Evolutionary conservation across 2,797 vertebrate genomes (phyloP).

Genomic region (Acanthopagrus latus): DNA sequence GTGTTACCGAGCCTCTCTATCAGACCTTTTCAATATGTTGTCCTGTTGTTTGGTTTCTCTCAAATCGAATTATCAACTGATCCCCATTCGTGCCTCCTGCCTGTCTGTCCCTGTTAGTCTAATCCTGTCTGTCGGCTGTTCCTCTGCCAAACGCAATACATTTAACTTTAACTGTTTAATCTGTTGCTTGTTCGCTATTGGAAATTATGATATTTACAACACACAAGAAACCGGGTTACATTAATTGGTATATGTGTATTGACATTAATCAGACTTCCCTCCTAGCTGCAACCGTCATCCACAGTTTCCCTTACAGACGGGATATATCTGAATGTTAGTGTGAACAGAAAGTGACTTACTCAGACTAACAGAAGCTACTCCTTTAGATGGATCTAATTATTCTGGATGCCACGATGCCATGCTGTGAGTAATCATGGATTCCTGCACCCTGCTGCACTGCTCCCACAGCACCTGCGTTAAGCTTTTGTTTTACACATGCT

Average conservation of each 20-base stretch:
- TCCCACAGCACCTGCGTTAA: neutral
- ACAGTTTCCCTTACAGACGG: neutral
- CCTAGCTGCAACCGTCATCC: accelerated
- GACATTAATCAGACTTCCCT: neutral
- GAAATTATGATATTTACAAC: neutral
- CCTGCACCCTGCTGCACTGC: constrained; percentile 4
- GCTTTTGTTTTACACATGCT: neutral
- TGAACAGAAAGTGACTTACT: neutral
- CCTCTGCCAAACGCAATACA: neutral
- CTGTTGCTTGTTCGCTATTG: neutral
- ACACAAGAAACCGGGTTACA: neutral
- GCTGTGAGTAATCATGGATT: constrained; percentile 12
- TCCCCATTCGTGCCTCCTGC: neutral
- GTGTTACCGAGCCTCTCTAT: neutral
- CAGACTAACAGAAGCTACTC: neutral
- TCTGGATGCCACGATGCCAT: neutral
- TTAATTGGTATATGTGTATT: neutral
- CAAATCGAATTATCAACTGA: neutral
- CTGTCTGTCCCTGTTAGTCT: constrained; percentile 9
- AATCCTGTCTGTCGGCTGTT: neutral
- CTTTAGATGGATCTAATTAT: constrained; percentile 6
- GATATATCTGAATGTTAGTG: neutral
- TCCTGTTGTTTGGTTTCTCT: neutral
- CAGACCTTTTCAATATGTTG: neutral
- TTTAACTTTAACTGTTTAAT: constrained; percentile 2